phyloP scores from a whole-genome alignment of 1,140 invertebrate genomes.

The Drosophila nebulosa region DNA sequence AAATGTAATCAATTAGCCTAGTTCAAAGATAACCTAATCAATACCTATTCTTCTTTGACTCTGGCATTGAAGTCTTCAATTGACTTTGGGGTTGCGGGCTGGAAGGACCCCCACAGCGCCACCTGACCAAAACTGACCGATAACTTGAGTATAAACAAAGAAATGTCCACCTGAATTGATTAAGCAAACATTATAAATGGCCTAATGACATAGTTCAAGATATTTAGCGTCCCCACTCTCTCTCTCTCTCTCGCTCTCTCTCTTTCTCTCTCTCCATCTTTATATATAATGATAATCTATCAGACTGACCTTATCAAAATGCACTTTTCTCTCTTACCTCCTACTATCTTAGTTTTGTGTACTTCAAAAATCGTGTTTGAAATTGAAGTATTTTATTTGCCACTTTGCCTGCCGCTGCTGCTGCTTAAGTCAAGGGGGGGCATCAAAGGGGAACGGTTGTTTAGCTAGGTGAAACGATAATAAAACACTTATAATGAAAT shows the following conservation, averaged over 20 bases:
- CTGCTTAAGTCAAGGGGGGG: not conserved
- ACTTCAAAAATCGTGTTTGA: not conserved
- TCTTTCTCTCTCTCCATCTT: not conserved
- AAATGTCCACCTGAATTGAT: not conserved
- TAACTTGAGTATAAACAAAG: not conserved
- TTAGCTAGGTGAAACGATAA: not conserved
- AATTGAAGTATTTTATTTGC: not conserved
- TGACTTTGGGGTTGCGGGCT: not conserved
- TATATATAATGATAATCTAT: not conserved
- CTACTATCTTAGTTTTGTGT: not conserved
- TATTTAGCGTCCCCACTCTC: no score
- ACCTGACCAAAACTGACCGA: not conserved
- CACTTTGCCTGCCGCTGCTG: not conserved
- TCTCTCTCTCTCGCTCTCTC: no score
- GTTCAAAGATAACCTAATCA: conserved; percentile 56
- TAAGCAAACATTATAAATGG: not conserved
- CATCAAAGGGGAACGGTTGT: not conserved
- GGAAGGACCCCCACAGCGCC: not conserved
- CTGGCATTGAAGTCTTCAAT: not conserved
- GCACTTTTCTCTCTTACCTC: not conserved
- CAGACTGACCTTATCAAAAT: not conserved
- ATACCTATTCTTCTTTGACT: conserved; percentile 10
- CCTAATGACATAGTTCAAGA: not conserved
- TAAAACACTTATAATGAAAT: conserved; percentile 19
- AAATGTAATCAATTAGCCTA: conserved; percentile 64